Conservation (phyloP, 2,113 vertebrate genomes). For the Toxostoma redivivum region DNA sequence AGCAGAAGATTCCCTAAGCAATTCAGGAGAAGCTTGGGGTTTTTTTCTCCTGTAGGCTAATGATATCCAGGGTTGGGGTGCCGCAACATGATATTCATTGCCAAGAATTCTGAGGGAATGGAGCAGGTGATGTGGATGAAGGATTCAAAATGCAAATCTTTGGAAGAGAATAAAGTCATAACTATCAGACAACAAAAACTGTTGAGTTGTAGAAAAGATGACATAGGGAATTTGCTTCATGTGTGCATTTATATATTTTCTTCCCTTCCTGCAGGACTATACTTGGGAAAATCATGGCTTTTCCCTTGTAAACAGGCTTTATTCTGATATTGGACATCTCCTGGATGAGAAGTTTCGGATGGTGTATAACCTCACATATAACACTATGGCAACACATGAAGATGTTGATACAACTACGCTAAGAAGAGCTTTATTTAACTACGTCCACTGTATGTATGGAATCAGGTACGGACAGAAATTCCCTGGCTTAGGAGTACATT, state of each 20-base stretch:
- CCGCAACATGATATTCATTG: background rate
- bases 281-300: constrained; percentile 88
- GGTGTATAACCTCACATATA: constrained; percentile 84
- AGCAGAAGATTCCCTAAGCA: background rate
- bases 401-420: constrained; percentile 81
- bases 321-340: constrained; percentile 84
- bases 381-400: constrained; percentile 83
- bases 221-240: background rate
- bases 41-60: background rate
- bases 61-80: background rate
- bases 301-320: constrained; percentile 86
- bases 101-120: background rate
- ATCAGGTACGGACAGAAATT: constrained; percentile 74
- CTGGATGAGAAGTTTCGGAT: constrained; percentile 85
- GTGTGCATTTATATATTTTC: background rate
- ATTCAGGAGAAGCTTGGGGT: background rate
- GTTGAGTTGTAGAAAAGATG: background rate
- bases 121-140: background rate
- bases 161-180: background rate
- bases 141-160: background rate
- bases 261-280: constrained; percentile 74
- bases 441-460: constrained; percentile 88
- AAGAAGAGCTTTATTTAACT: constrained; percentile 85
- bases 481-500: background rate
- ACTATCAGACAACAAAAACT: background rate